A percentile compares a stretch with the other conserved stretches of the same genome.
These are phyloP conservation scores for Lamprologus tigripictilis DNA, from an alignment of 2,113 vertebrate genomes.

Conservation along the genomic window DNA sequence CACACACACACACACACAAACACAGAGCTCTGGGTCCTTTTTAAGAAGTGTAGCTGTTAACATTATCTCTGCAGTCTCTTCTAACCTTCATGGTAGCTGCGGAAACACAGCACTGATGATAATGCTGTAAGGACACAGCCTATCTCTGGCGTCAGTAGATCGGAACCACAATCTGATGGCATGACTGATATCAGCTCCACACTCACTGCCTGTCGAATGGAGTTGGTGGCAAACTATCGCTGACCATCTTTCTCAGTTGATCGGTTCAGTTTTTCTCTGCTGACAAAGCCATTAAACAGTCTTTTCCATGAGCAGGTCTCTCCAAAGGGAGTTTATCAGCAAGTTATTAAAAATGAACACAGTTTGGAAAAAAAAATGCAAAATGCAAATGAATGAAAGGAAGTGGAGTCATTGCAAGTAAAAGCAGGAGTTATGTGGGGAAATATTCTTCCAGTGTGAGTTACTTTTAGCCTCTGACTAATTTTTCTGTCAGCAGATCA, in stretches of 20 bases:
- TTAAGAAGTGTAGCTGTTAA: not conserved
- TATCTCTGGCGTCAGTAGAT: not conserved
- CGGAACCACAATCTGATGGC: conserved; percentile 8
- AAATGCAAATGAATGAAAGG: not conserved
- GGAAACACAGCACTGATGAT: not conserved
- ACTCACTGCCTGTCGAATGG: not conserved
- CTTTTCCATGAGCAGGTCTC: not conserved
- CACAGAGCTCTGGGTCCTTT: not conserved
- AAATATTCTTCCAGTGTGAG: not conserved
- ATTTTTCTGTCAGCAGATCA: not conserved
- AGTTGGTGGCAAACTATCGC: not conserved
- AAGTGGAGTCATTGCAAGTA: not conserved
- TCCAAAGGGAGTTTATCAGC: not conserved
- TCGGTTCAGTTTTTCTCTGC: not conserved
- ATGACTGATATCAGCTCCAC: not conserved
- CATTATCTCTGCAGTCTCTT: not conserved
- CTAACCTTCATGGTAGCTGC: not conserved
- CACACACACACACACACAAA: not conserved
- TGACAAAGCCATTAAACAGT: not conserved
- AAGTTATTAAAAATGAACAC: not conserved
- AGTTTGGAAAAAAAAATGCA: not conserved
- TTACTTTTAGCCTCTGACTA: not conserved
- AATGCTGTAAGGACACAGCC: not conserved
- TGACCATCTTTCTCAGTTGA: not conserved
- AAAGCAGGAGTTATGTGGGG: not conserved